Percentiles rank a stretch among this genome's conserved stretches.
These are phyloP conservation scores for Hippopotamyrus pictus DNA, from an alignment of 2,797 vertebrate species.

Conservation along the genomic window DNA sequence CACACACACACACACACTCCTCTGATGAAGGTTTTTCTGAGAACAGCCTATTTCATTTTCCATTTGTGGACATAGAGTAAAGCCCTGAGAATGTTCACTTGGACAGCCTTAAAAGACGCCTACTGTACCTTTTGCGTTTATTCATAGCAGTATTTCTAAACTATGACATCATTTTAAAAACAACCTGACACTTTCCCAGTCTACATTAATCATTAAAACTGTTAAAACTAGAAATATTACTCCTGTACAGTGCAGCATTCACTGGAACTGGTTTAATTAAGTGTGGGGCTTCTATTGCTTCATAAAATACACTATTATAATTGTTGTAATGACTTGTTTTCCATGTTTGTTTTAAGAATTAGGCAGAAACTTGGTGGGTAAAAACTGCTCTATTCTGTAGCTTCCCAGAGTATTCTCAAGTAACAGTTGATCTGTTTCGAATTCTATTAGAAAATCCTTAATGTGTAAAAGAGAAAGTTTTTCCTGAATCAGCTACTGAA, in stretches of 20 bases:
- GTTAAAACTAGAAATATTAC: neutral
- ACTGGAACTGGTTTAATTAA: neutral
- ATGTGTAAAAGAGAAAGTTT: neutral
- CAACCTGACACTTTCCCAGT: neutral
- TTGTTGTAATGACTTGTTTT: neutral
- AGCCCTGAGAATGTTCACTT: neutral
- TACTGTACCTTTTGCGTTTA: neutral
- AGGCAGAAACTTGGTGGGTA: neutral
- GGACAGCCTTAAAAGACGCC: neutral
- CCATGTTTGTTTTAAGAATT: neutral
- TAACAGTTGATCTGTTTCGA: neutral
- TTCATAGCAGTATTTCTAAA: neutral
- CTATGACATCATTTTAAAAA: neutral
- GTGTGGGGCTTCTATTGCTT: neutral
- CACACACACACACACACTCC: neutral
- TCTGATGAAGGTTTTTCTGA: neutral
- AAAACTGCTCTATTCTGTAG: neutral
- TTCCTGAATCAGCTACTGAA: conserved; percentile 6
- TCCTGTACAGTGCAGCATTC: neutral
- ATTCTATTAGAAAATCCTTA: neutral
- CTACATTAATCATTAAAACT: neutral
- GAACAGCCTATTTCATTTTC: neutral
- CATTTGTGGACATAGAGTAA: conserved; percentile 14
- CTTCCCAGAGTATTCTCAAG: neutral
- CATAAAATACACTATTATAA: neutral